These are phyloP conservation scores for Acestrorhynchus altus DNA, from an alignment of 2,797 vertebrate species.

Conservation along the genomic window DNA sequence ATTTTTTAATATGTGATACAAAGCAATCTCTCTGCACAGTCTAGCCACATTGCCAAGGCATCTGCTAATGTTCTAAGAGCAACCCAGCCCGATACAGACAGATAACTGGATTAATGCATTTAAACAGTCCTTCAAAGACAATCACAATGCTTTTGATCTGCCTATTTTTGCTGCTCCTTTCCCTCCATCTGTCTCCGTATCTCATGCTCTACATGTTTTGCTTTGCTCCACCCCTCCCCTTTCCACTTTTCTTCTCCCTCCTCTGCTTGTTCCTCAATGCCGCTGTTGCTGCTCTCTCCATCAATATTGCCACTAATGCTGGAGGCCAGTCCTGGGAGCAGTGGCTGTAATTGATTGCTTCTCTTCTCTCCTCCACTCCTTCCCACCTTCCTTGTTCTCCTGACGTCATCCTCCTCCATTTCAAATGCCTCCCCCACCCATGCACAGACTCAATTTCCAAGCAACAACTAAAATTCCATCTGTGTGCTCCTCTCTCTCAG, in stretches of 20 bases:
- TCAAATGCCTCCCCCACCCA: constrained; percentile 23
- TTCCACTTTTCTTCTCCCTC: constrained; percentile 15
- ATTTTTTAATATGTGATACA: not conserved
- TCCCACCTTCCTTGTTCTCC: constrained; percentile 49
- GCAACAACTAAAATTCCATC: constrained; percentile 23
- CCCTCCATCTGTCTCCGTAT: not conserved
- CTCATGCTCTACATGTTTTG: constrained; percentile 43
- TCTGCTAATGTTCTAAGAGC: not conserved
- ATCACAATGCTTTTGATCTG: not conserved
- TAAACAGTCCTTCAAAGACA: not conserved
- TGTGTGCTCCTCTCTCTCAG: not conserved
- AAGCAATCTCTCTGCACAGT: not conserved
- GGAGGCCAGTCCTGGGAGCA: constrained; percentile 28
- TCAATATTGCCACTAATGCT: not conserved
- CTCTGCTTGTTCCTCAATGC: constrained; percentile 40
- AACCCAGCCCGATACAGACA: not conserved
- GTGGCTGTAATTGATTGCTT: constrained; percentile 42
- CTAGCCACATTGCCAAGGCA: not conserved
- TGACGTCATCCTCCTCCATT: constrained; percentile 51
- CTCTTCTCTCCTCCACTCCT: constrained; percentile 53
- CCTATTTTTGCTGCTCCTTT: constrained; percentile 6
- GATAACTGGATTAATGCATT: not conserved
- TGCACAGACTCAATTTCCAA: constrained; percentile 25
- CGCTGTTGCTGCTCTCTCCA: constrained; percentile 43
- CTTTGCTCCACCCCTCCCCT: constrained; percentile 24